Evolutionary conservation across 2,888 invertebrate genomes (phyloP).

Genomic region (Protodeltote pygarga): DNA sequence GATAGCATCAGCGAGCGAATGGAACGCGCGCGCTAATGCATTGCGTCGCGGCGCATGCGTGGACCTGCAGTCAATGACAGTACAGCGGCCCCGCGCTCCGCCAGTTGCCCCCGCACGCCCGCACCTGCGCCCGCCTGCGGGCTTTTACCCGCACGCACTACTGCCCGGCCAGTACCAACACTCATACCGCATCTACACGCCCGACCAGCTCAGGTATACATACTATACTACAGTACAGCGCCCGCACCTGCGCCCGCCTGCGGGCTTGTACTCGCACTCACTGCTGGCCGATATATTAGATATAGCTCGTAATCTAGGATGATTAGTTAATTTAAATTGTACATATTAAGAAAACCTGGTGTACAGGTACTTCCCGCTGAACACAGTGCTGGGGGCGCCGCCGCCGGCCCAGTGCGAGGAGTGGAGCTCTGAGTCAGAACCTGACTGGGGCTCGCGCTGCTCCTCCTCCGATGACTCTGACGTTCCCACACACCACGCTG

Average conservation of each 20-base stretch:
- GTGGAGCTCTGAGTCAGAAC: slow-evolving; percentile 73
- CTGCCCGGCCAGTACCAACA: slow-evolving; percentile 99
- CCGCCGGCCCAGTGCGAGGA: slow-evolving; percentile 67
- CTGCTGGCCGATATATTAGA: no score
- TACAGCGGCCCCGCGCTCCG: slow-evolving; percentile 88
- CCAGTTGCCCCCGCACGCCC: slow-evolving; percentile 80
- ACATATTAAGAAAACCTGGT: no score
- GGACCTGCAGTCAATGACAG: slow-evolving; percentile 96
- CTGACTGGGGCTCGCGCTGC: slow-evolving; percentile 66
- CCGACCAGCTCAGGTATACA: slow-evolving; percentile 89
- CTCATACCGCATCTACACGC: slow-evolving; percentile 92
- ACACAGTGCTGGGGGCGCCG: slow-evolving; percentile 91
- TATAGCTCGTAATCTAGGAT: no score
- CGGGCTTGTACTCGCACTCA: no score
- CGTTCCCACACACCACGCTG: slow-evolving; percentile 62
- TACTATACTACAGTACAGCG: background rate
- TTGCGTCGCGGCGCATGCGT: slow-evolving; percentile 92
- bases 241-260: no score
- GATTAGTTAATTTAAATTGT: no score
- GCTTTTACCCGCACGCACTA: slow-evolving; percentile 95
- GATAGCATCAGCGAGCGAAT: slow-evolving; percentile 94
- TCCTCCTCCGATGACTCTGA: slow-evolving; percentile 71
- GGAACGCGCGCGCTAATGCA: slow-evolving; percentile 95
- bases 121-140: slow-evolving; percentile 81
- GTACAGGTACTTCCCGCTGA: slow-evolving; percentile 95